These are phyloP conservation scores for Campoplex capitator DNA, from an alignment of 2,888 invertebrate genomes.

Conservation along the genomic window DNA sequence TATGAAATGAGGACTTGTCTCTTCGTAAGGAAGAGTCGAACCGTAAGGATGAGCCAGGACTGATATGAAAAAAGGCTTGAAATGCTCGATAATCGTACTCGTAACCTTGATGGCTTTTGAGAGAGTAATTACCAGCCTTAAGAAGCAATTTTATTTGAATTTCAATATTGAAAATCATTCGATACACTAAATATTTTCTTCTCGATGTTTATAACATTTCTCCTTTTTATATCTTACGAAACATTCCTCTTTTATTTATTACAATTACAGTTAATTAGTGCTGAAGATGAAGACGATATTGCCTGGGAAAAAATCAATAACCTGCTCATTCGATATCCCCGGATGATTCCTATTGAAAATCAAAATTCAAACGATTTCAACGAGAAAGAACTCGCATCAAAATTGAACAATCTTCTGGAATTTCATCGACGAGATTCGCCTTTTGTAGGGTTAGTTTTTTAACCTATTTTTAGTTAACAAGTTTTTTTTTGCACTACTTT, in stretches of 20 bases:
- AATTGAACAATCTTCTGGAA: slow-evolving; percentile 61
- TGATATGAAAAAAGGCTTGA: slow-evolving; percentile 61
- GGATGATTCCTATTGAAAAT: slow-evolving; percentile 43
- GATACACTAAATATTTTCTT: neutral
- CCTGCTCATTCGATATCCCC: slow-evolving; percentile 49
- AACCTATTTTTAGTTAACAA: neutral
- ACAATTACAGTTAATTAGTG: slow-evolving; percentile 47
- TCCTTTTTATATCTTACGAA: slow-evolving; percentile 3
- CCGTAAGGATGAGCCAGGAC: slow-evolving; percentile 31
- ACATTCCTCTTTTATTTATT: neutral
- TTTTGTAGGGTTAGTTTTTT: slow-evolving; percentile 58
- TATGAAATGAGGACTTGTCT: slow-evolving; percentile 38
- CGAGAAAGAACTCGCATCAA: slow-evolving; percentile 57
- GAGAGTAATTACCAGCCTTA: slow-evolving; percentile 43
- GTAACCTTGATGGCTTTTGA: slow-evolving; percentile 55
- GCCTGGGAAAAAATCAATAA: slow-evolving; percentile 60
- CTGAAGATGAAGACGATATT: slow-evolving; percentile 59
- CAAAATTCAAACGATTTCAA: slow-evolving; percentile 22
- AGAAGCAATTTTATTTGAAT: neutral
- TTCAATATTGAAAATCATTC: neutral
- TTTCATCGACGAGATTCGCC: slow-evolving; percentile 48
- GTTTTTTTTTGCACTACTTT: neutral
- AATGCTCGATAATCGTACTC: slow-evolving; percentile 51
- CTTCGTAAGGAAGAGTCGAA: slow-evolving; percentile 37
- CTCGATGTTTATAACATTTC: neutral